These are phyloP conservation scores for Euclidia mi DNA, from an alignment of 2,888 invertebrate species.

Conservation along the genomic window DNA sequence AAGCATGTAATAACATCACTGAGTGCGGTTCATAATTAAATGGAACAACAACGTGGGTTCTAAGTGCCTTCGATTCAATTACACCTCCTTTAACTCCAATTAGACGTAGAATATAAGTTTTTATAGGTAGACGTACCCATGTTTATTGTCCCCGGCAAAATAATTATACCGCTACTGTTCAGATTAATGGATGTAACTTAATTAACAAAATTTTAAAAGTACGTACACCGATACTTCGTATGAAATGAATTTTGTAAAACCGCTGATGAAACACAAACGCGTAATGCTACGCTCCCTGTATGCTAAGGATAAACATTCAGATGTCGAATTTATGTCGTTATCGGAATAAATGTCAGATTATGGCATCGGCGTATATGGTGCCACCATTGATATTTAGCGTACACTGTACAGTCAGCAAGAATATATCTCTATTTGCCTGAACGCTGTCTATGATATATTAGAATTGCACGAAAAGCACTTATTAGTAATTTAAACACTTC, in stretches of 20 bases:
- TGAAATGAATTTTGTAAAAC: constrained; percentile 32
- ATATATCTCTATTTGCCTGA: not conserved
- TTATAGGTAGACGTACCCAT: constrained; percentile 44
- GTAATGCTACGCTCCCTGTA: constrained; percentile 25
- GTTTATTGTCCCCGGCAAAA: constrained; percentile 50
- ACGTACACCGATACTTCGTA: constrained; percentile 22
- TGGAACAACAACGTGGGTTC: constrained; percentile 57
- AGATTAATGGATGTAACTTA: constrained; percentile 28
- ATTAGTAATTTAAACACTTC: too few species aligned
- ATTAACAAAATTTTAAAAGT: too few species aligned
- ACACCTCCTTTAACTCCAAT: constrained; percentile 48
- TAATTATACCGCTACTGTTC: constrained; percentile 37
- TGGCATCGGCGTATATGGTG: constrained; percentile 7
- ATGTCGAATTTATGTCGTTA: constrained; percentile 42
- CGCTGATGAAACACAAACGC: constrained; percentile 25
- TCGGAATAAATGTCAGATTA: constrained; percentile 41
- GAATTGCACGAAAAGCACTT: too few species aligned
- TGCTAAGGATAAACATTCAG: constrained; percentile 30
- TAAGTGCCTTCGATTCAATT: constrained; percentile 66
- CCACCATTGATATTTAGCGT: constrained; percentile 8
- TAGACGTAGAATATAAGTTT: constrained; percentile 49
- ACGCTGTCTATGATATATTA: too few species aligned
- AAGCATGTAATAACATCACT: constrained; percentile 68
- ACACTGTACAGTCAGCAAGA: constrained; percentile 4
- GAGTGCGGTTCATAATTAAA: constrained; percentile 70